Base-by-base conservation (phyloP, 2,888 invertebrate species). In the Heliconius ethilla region DNA sequence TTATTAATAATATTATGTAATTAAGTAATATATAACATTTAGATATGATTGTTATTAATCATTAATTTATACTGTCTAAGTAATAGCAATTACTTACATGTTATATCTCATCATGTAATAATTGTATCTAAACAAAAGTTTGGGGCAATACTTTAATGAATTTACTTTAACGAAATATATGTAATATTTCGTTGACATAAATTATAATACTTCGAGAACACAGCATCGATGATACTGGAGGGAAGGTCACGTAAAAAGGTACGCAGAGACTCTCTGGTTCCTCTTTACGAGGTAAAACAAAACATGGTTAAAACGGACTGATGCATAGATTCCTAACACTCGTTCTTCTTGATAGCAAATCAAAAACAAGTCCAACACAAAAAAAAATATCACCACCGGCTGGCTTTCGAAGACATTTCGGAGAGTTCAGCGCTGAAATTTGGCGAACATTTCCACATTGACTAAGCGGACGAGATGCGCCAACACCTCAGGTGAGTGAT, bases 401-500 rank as follows among this genome's bases (percentile, higher is more conserved):
- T 72, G 67, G 45, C 67, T 75, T 79, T 75, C 66, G 66, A 62
- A 40, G 27, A 67, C 29, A 63, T 45, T n/a, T 45, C 11, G 10
- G 10, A n/a, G n/a, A 22, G 18, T 4, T 29, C n/a, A 29, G 10
- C 25, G 33, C 29, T 5, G 33, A 33, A 37, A 40, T 76, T 76
- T 72, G 76, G 73, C 77, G 18, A 33, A 18, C 59, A 59, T 51
- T 27, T 59, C 5, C 10, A 65, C 37, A 66, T 40, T 37, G 75
- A 74, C 78, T 37, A 59, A 67, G 45, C 63, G 51, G 40, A 45
- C 45, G 70, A 74, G 75, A 80, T 78, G 80, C 80, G 82, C 82
- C 82, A 83, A 81, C 63, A 80, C 75, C 51, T 65, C 81, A 80
- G 78, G 79, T 76, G 78, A 78, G 75, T 80, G 82, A 79, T 18